Evolutionary conservation across 2,888 invertebrate genomes (phyloP), one percentile per base, ranked within the genome.

Genomic region (Coelopa pilipes): DNA sequence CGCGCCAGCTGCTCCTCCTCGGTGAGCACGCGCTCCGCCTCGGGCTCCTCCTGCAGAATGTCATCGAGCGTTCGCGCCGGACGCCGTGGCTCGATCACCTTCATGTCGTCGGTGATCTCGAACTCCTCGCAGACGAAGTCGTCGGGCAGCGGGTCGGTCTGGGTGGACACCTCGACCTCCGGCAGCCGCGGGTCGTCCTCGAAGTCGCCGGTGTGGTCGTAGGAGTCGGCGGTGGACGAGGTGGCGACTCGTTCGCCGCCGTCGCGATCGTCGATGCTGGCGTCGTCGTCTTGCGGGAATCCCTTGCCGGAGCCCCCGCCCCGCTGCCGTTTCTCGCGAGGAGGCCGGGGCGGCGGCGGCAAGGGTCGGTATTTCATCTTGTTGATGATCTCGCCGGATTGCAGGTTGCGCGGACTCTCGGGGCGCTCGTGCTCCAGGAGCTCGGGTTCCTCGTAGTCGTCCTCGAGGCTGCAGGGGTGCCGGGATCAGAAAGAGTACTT

Each of bases 281-380:
- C 80, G 74, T 82, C 80, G 12, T 83, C 86, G 71, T 83, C 82
- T 76, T 84, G 82, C 63, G 81, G 82, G 75, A 88, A 88, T 12
- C 78, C 77, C 46, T 75, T 78, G 49, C 76, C 76, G 21, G 77
- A 79, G 19, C 79, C 80, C 53, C n/a, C 67, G 0, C 77, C 80
- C 3, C 83, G 80, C 34, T 84, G 84, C 24, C 87, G 90, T 46
- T 90, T 89, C 24, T 90, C 90, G 76, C 95, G 90, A 0, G 95
- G 94, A 53, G 96, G 96, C 74, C 95, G 89, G 1, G 96, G 96
- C 0, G 96, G 96, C 5, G 96, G 92, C 1, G 96, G 96, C 78
- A 96, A 86, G 0, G 96, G 96, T 77, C 96, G 90, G 79, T 93
- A 92, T 87, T 94, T 94, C 92, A 96, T 96, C 88, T 93, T 94